Conservation (phyloP, 1,140 invertebrate genomes). For the Sarcophaga bullata region DNA sequence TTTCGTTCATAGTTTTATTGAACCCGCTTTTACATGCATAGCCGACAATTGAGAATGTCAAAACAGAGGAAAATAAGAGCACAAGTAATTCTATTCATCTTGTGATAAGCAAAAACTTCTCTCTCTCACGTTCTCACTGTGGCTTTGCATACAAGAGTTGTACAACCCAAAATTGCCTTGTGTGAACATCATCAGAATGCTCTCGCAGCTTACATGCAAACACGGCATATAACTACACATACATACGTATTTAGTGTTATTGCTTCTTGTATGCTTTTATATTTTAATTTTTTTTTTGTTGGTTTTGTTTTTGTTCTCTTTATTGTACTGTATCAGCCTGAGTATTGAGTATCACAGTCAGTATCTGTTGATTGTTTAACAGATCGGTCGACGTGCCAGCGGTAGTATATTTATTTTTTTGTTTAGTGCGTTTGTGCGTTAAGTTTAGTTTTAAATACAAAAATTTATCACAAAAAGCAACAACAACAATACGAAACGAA, state of each 20-base stretch:
- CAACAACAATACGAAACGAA: neutral
- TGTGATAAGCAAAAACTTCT: too few species aligned
- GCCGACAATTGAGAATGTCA: too few species aligned
- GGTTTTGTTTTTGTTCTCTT: too few species aligned
- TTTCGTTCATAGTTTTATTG: too few species aligned
- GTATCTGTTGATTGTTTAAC: slow-evolving; percentile 26
- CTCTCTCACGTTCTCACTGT: too few species aligned
- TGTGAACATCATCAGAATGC: too few species aligned
- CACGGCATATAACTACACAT: neutral
- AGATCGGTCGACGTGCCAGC: slow-evolving; percentile 12
- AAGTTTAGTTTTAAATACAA: neutral
- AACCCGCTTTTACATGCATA: too few species aligned
- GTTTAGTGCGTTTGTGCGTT: neutral
- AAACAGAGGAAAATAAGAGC: too few species aligned
- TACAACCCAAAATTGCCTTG: too few species aligned
- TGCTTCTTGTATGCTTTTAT: neutral
- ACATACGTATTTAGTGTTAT: neutral
- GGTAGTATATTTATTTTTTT: neutral
- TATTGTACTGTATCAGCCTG: neutral
- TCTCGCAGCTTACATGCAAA: neutral
- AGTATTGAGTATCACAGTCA: neutral
- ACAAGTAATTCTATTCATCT: too few species aligned
- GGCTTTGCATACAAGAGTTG: too few species aligned
- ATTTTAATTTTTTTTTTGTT: neutral
- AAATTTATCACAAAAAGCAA: neutral